Conservation (phyloP, 2,113 vertebrate genomes). For the Bambusicola thoracicus region DNA sequence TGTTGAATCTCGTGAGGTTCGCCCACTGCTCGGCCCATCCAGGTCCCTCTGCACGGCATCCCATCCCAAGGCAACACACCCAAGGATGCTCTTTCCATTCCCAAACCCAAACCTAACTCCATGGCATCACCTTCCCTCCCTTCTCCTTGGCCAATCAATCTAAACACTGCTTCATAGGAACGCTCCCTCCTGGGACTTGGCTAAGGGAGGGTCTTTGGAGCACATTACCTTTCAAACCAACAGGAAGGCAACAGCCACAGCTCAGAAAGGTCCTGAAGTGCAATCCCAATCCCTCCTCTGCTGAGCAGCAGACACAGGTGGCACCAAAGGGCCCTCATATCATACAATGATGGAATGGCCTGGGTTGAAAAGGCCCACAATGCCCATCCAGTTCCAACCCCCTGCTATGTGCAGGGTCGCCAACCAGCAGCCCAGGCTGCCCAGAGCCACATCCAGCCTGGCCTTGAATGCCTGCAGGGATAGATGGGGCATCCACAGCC, state of each 20-base stretch:
- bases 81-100: neutral
- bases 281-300: neutral
- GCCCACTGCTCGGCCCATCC: too few relatives aligned
- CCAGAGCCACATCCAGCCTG: too few relatives aligned
- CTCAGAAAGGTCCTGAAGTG: neutral
- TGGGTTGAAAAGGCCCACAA: too few relatives aligned
- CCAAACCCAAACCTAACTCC: neutral
- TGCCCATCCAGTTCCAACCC: too few relatives aligned
- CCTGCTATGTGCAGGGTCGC: too few relatives aligned
- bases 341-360: too few relatives aligned
- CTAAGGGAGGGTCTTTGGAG: too few relatives aligned
- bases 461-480: too few relatives aligned
- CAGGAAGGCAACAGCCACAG: neutral
- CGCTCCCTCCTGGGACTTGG: neutral
- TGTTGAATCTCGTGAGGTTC: too few relatives aligned
- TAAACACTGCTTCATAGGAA: neutral
- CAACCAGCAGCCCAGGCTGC: too few relatives aligned
- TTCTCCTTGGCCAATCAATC: neutral
- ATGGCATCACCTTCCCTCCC: neutral
- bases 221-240: accelerated
- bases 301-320: neutral
- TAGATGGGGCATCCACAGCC: too few relatives aligned
- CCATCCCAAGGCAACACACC: accelerated
- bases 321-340: too few relatives aligned
- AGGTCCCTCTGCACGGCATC: neutral